Base-by-base conservation (phyloP, 2,113 vertebrate species). In the Smithornis capensis region DNA sequence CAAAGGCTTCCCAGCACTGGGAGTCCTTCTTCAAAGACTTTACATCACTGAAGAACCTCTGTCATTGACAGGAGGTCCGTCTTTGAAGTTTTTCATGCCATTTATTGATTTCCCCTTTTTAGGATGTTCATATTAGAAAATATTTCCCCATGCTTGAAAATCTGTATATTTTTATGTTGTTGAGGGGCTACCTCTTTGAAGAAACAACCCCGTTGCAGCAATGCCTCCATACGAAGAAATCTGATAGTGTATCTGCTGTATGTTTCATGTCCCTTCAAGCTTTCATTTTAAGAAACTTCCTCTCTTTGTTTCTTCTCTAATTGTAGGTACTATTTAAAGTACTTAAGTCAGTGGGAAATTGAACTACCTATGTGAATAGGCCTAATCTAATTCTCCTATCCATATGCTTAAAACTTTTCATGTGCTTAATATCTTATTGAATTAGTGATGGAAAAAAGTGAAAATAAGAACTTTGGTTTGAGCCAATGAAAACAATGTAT, bases 41-140 rank as follows among this genome's bases (percentile, higher is more conserved):
- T 92, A 95, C 98, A 96, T 96, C 5, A 90, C 98, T 97, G 97
- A 98, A 97, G 97, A 98, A 97, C 98, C 96, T 98, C 97, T 98
- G 98, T 98, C 98, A 98, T 98, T 98, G 98, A 98, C 98, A 98
- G 98, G 98, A 98, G 98, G 97, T 97, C 97, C 15, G 70, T 92
- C 98, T 98, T 98, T 98, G 98, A 98, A 98, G 98, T 98, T 98
- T 98, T 98, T 98, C 97, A 97, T 98, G 97, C 97, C 98, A 97
- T 98, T 98, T 98, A 98, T 98, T 98, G 98, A 98, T 98, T 98
- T 98, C 96, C 95, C 89, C 93, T 96, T 98, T 98, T 98, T 98
- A 97, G 98, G 97, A 97, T 98, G 97, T 97, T 98, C 98, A 96
- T 97, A 98, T 98, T 98, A 98, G 96, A 97, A 98, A 98, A 98